Evolutionary conservation across 2,888 invertebrate species (phyloP).

Genomic region (Cecidostiba fungosa): DNA sequence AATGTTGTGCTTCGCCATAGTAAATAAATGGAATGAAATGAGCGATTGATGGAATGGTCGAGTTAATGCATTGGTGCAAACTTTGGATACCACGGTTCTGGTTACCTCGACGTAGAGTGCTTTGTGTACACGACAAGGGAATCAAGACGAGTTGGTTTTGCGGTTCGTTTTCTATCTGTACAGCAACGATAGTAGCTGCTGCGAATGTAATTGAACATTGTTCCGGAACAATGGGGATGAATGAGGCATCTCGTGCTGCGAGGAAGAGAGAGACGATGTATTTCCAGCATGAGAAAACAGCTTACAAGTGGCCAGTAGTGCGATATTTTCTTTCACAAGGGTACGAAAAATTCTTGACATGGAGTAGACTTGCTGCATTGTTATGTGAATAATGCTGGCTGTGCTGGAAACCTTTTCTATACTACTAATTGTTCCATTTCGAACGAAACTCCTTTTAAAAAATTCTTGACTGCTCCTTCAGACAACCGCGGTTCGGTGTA

Average conservation of each 20-base stretch:
- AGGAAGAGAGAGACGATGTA: neutral
- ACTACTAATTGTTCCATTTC: neutral
- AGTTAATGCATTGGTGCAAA: neutral
- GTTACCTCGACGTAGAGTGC: neutral
- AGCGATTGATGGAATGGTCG: too few relatives aligned
- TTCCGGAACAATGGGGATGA: slow-evolving; percentile 17
- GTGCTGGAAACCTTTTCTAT: neutral
- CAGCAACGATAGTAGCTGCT: neutral
- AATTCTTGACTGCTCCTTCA: neutral
- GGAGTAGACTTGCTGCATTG: neutral
- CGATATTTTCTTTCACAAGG: neutral
- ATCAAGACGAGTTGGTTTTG: slow-evolving; percentile 30
- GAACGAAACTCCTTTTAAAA: neutral
- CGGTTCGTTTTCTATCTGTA: neutral
- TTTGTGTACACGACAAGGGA: neutral
- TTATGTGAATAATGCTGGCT: neutral
- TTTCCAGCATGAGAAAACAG: neutral
- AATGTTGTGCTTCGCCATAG: neutral
- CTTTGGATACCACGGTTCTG: neutral
- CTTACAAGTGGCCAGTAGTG: neutral
- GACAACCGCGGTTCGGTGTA: neutral
- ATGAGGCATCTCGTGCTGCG: neutral
- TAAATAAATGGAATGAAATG: too few relatives aligned
- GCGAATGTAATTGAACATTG: slow-evolving; percentile 46
- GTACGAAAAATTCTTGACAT: neutral